Evolutionary conservation across 2,113 vertebrate genomes (phyloP).

Genomic region (Erythrolamprus reginae): DNA sequence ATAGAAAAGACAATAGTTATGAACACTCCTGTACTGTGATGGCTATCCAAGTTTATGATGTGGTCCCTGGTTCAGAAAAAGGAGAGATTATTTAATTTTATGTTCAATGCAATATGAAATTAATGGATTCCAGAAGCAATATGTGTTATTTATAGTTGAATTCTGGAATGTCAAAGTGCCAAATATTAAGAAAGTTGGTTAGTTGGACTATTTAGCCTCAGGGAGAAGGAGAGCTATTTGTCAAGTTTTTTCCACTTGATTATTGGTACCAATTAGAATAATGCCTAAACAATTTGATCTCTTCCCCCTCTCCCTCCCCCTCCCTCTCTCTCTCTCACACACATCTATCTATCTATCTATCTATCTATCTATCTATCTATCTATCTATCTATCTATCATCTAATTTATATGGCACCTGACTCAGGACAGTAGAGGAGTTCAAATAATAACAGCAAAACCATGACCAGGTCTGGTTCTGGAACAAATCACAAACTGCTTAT

Average conservation of each 20-base stretch:
- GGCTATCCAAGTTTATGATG: background rate
- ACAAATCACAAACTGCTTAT: background rate
- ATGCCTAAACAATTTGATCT: background rate
- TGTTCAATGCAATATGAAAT: background rate
- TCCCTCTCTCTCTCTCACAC: too few species aligned
- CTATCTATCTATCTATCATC: background rate
- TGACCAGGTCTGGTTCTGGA: background rate
- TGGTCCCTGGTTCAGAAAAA: background rate
- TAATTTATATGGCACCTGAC: background rate
- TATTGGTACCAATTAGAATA: background rate
- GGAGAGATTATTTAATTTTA: background rate
- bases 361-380: background rate
- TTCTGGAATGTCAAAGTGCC: background rate
- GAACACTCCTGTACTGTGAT: background rate
- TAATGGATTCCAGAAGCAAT: background rate
- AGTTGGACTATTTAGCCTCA: background rate
- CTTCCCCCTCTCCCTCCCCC: background rate
- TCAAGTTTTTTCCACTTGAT: background rate
- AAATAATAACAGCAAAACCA: background rate
- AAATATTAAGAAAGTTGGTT: background rate
- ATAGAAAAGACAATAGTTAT: background rate
- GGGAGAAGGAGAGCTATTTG: background rate
- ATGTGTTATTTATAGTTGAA: background rate
- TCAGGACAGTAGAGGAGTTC: background rate
- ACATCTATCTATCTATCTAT: too few species aligned